Evolutionary conservation across 2,797 vertebrate species (phyloP).

Genomic region (Graptemys geographica): DNA sequence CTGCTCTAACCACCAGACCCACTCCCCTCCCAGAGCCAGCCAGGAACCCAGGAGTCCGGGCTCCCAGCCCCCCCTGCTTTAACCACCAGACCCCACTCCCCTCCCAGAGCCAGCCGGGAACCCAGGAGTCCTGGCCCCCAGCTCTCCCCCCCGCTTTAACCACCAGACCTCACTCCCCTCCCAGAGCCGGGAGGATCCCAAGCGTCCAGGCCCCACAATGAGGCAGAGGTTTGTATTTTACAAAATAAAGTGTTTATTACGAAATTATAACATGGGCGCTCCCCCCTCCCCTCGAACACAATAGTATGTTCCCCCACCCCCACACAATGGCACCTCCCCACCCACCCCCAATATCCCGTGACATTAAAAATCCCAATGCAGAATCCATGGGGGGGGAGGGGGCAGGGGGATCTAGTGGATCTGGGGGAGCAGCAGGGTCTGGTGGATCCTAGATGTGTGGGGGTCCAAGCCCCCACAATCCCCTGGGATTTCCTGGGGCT

Average conservation of each 20-base stretch:
- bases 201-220: background rate
- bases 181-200: background rate
- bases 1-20: background rate
- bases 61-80: accelerated
- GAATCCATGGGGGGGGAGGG: background rate
- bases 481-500: no score
- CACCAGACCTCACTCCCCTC: no score
- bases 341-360: background rate
- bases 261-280: constrained; percentile 74
- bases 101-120: background rate
- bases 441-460: background rate
- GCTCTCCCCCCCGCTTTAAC: no score
- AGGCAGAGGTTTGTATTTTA: constrained; percentile 31
- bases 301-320: constrained; percentile 21
- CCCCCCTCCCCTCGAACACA: constrained; percentile 63
- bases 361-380: constrained; percentile 44
- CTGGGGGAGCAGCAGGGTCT: background rate
- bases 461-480: no score
- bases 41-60: background rate
- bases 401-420: no score
- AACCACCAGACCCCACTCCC: no score
- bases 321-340: background rate
- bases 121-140: background rate
- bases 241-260: constrained; percentile 81
- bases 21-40: no score